Conservation (phyloP, 2,113 vertebrate genomes). For the Sigmodon hispidus region DNA sequence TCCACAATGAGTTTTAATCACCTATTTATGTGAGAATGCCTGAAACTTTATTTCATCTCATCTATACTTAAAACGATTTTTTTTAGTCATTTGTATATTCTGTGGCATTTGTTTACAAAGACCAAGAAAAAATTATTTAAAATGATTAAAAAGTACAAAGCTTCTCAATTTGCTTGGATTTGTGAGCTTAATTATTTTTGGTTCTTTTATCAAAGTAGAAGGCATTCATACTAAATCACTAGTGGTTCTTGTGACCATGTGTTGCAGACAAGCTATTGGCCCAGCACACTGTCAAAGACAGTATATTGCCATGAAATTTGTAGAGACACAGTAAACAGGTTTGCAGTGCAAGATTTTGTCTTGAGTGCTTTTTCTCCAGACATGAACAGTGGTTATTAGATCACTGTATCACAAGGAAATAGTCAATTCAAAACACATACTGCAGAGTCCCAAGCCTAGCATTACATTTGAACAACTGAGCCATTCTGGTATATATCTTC, state of each 20-base stretch:
- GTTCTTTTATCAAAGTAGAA: constrained; percentile 22
- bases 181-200: constrained; percentile 45
- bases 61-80: background rate
- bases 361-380: constrained; percentile 63
- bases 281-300: constrained; percentile 53
- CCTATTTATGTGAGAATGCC: background rate
- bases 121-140: constrained; percentile 7
- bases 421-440: constrained; percentile 56
- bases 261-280: constrained; percentile 44
- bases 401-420: constrained; percentile 68
- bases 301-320: constrained; percentile 54
- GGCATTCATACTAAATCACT: background rate
- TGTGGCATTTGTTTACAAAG: background rate
- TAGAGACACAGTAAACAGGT: constrained; percentile 55
- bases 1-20: background rate
- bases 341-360: constrained; percentile 54
- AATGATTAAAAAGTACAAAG: constrained; percentile 39
- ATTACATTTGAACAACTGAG: constrained; percentile 57
- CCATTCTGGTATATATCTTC: constrained; percentile 54
- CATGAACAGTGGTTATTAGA: constrained; percentile 65
- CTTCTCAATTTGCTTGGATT: constrained; percentile 2
- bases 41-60: constrained; percentile 26
- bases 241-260: constrained; percentile 13
- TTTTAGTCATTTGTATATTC: constrained; percentile 29
- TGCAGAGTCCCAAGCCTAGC: constrained; percentile 31